Evolutionary conservation across 2,888 invertebrate genomes (phyloP).

Genomic region (Artemia sinica): DNA sequence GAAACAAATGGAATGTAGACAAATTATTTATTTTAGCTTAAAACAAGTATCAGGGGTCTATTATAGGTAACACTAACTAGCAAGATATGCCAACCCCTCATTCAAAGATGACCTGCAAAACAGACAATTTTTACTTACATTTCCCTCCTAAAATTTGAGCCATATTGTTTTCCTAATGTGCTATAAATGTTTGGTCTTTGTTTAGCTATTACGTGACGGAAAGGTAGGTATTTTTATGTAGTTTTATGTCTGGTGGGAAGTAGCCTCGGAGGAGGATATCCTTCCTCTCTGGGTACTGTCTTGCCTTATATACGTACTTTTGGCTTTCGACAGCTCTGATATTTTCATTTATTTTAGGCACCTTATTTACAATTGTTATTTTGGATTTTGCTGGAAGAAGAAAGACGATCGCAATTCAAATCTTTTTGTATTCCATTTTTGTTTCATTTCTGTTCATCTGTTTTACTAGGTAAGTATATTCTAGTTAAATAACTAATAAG

Average conservation of each 20-base stretch:
- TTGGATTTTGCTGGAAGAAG: slow-evolving; percentile 79
- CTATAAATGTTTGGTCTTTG: not conserved
- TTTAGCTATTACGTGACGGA: not conserved
- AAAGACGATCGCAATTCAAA: slow-evolving; percentile 83
- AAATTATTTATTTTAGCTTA: too few species aligned
- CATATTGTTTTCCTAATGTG: too few species aligned
- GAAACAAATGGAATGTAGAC: too few species aligned
- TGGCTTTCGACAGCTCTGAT: not conserved
- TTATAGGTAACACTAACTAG: too few species aligned
- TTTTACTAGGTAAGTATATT: slow-evolving; percentile 34
- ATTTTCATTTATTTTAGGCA: slow-evolving; percentile 39
- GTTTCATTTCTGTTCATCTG: slow-evolving; percentile 55
- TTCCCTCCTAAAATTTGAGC: too few species aligned
- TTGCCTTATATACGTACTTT: not conserved
- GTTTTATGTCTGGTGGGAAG: too few species aligned
- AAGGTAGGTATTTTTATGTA: not conserved
- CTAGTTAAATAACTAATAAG: too few species aligned
- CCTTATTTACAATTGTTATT: slow-evolving; percentile 68
- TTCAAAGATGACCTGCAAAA: too few species aligned
- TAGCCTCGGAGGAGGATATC: too few species aligned
- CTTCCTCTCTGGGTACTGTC: not conserved
- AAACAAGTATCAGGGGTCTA: too few species aligned
- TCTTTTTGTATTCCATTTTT: slow-evolving; percentile 60
- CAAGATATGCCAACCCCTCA: too few species aligned
- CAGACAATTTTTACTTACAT: too few species aligned